Base-by-base conservation (phyloP, 1,140 invertebrate genomes). In the Tetramorium parvispinum region DNA sequence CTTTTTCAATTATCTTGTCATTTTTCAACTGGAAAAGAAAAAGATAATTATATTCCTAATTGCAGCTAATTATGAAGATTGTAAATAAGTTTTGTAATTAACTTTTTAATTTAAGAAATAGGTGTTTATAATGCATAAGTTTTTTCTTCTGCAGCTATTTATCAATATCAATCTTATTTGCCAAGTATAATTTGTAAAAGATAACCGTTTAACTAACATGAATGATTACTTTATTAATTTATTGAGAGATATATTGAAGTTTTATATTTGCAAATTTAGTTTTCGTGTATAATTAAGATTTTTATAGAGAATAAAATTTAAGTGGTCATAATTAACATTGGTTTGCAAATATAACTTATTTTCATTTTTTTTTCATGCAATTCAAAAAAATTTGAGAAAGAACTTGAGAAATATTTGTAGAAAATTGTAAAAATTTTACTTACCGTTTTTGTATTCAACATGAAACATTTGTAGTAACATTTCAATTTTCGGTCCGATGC, bases 381-480 rank as follows among this genome's bases (percentile, higher is more conserved):
- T 55, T 37, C 4, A 13, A n/a, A 37, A 37, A 55, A 5, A 37
- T 73, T 61, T n/a, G 1, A 65, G 5, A 61, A 32, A 32, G 13
- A n/a, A n/a, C n/a, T 32, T 27, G 8, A 27, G 10, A 71, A 2
- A 65, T 53, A 3, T 59, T 27, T 32, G 55, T 16, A 24, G 8
- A 7, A 18, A 27, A 61, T 24, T 21, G 8, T 0, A 71, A 1
- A 43, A 57, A 27, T 49, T 51, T 57, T 66, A 88, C 59, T 91
- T 63, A 93, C 92, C 1, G 66, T n/a, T 87, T 92, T 91, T n/a
- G 85, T 87, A n/a, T 77, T 57, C 5, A 49, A 21, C 11, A 93
- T 0, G n/a, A 93, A 24, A 66, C 92, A 93, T 43, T 71, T 91
- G 5, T 79, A 85, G 21, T 91, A 93, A 79, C 92, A 93, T 57